Evolutionary conservation across 1,140 invertebrate species (phyloP), one percentile per base, ranked within the genome.

Genomic region (Magallana ariakensis): DNA sequence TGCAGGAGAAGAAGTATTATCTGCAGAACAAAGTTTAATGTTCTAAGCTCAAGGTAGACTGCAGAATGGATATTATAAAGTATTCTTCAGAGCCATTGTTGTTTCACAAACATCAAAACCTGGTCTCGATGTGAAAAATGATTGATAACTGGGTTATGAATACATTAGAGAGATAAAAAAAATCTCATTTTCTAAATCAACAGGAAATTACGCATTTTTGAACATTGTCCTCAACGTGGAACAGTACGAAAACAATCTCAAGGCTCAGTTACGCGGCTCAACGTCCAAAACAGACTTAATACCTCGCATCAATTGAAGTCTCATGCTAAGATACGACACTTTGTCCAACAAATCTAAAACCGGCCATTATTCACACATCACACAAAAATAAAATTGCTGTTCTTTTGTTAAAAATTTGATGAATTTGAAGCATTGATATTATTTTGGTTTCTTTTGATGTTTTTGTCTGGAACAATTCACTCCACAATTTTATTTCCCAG

Each of bases 131-230:
- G 66, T 75, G 66, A 75, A 75, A 75, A 75, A 75, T 75, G 66
- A 75, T 75, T 75, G 66, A 75, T 75, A 75, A 75, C 66, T 75
- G 22, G 9, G 66, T 75, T 75, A 26, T 75, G 66, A 75, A 75
- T 75, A 75, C 66, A 26, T 75, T 75, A 75, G 22, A 33, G 22
- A 22, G 66, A 75, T 70, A 26, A 75, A 75, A 26, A 75, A 70
- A 75, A 75, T 26, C 66, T 75, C 66, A 75, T 75, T 75, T 75
- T 75, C 19, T 75, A 75, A 75, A 75, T 75, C 66, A 75, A 75
- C 66, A 75, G 66, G 66, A 75, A 33, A 75, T 75, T 75, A 75
- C 66, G 66, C 66, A 75, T 75, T 75, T 75, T 75, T 75, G 66
- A 75, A 26, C 66, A 75, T 75, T 75, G 66, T 75, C 66, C 66